phyloP scores from a whole-genome alignment of 2,797 vertebrate genomes.

The Sebastes ruberrimus region DNA sequence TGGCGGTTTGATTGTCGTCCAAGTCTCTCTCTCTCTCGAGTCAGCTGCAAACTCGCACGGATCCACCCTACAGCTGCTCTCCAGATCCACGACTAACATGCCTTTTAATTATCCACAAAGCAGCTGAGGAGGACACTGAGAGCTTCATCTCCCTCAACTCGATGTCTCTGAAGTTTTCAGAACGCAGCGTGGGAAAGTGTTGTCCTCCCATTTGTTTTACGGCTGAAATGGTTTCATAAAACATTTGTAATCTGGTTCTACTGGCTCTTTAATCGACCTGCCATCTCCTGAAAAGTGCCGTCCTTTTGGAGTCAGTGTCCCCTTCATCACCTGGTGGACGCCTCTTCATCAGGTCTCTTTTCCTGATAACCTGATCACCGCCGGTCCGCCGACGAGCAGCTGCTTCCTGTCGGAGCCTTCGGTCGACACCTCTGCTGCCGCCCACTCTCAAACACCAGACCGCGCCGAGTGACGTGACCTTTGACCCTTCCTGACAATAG shows the following conservation, averaged over 20 bases:
- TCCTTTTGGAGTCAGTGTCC: not conserved
- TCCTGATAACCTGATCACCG: slow-evolving; percentile 21
- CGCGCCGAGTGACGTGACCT: slow-evolving; percentile 19
- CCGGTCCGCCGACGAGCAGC: slow-evolving; percentile 45
- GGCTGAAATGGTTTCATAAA: not conserved
- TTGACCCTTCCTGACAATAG: slow-evolving; percentile 28
- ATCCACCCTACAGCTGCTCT: slow-evolving; percentile 73
- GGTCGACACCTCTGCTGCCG: slow-evolving; percentile 20
- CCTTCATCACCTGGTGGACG: not conserved
- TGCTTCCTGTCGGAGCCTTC: slow-evolving; percentile 58
- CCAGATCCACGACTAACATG: slow-evolving; percentile 48
- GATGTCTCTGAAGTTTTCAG: slow-evolving; percentile 18
- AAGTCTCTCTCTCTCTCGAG: slow-evolving; percentile 16
- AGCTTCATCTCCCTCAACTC: slow-evolving; percentile 16
- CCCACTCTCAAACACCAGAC: slow-evolving; percentile 20
- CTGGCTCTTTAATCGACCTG: not conserved
- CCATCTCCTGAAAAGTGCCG: fast-evolving
- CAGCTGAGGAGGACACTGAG: slow-evolving; percentile 56
- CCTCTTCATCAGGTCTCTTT: not conserved
- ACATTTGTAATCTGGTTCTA: not conserved
- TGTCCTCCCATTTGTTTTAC: not conserved
- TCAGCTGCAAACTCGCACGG: slow-evolving; percentile 51
- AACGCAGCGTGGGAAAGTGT: slow-evolving; percentile 46
- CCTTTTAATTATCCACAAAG: slow-evolving; percentile 66
- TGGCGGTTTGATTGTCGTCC: slow-evolving; percentile 37